phyloP scores from a whole-genome alignment of 2,113 vertebrate genomes.

The Gymnorhina tibicen region DNA sequence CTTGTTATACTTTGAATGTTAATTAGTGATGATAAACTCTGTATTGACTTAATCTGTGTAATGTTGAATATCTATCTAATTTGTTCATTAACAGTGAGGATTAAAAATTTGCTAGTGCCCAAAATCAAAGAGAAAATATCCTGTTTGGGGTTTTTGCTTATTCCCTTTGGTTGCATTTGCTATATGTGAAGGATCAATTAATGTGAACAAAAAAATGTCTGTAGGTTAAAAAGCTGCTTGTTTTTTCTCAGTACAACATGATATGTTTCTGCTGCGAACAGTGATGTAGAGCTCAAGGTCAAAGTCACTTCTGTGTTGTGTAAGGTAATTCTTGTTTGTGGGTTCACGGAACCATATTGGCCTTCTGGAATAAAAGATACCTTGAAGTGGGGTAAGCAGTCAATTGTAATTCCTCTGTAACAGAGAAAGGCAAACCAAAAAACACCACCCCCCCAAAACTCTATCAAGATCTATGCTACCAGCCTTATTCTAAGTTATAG shows the following conservation, averaged over 20 bases:
- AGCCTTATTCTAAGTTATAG: neutral
- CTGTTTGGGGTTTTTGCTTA: neutral
- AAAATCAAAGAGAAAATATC: neutral
- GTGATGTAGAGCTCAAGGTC: neutral
- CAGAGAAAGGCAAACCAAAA: neutral
- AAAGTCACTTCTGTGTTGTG: neutral
- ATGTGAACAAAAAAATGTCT: neutral
- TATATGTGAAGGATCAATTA: neutral
- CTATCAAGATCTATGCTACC: neutral
- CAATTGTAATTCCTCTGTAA: neutral
- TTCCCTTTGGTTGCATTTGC: neutral
- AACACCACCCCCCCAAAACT: neutral
- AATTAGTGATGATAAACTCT: neutral
- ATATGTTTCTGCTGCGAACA: neutral
- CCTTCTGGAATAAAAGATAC: neutral
- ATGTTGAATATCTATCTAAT: neutral
- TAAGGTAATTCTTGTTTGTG: neutral
- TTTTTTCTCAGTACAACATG: neutral
- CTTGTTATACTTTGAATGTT: neutral
- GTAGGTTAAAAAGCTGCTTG: neutral
- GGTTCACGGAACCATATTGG: neutral
- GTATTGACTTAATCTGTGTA: neutral
- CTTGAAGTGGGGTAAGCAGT: neutral
- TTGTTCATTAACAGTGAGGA: neutral
- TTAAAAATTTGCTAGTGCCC: neutral